Base-by-base conservation (phyloP, 2,113 vertebrate species). In the Eulemur rufifrons region DNA sequence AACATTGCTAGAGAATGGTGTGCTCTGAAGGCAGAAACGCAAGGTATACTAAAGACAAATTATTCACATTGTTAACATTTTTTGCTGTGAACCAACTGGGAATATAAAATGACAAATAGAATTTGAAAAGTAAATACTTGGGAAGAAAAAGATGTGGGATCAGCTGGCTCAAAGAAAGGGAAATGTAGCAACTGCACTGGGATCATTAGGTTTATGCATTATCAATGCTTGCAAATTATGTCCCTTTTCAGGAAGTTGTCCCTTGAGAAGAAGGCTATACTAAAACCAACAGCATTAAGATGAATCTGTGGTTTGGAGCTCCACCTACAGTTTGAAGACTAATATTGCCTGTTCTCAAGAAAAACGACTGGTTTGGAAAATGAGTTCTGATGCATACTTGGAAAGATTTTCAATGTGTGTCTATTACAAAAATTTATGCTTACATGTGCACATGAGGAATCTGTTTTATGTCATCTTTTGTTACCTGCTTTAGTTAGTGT, bases 251-350 rank as follows among this genome's bases (percentile, higher is more conserved):
- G 25, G 69, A 92, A 37, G 10, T 15, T 81, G 47, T 82, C 69
- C 82, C 6, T 94, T 78, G 61, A 88, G n/a, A 61, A 74, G 45
- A 61, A 74, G 52, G 6, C 54, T 86, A 37, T 23, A 56, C 73
- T 64, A 92, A 92, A 92, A 83, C 23, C 4, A 27, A 54, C 15
- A 78, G 61, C 42, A 69, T 25, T 34, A 54, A 71, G 32, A 25
- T 61, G 21, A 95, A 42, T 69, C 59, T 90, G 69, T 93, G 91
- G 85, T 76, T 96, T 96, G 39, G 85, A 59, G 69, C 88, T 13
- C 95, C 81, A 81, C 68, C 81, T 97, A 71, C 4, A 42, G 91
- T 85, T 88, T 56, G 32, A 93, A 93, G 59, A 92, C 25, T 86
- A 18, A 13, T n/a, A n/a, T 89, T 27, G 83, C 47, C 32, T 10